These are phyloP conservation scores for Psammodynastes pulverulentus DNA, from an alignment of 2,113 vertebrate genomes.

Conservation along the genomic window DNA sequence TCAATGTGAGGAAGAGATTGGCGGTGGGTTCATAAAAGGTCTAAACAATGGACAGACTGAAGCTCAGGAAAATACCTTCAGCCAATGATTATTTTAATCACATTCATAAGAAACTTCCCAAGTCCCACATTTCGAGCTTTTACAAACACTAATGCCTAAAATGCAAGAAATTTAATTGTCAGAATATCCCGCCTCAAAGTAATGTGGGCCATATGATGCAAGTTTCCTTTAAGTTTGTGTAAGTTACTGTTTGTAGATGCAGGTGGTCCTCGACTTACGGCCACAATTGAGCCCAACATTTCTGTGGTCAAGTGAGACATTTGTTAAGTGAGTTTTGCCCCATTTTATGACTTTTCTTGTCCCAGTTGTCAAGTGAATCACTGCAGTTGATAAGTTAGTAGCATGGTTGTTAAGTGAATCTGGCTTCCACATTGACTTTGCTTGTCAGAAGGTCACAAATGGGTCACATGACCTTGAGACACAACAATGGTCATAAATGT, in stretches of 20 bases:
- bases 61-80: not conserved
- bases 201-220: not conserved
- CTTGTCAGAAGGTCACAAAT: not conserved
- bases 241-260: not conserved
- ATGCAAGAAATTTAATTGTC: not conserved
- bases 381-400: not conserved
- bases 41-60: not conserved
- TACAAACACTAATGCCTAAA: not conserved
- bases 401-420: not conserved
- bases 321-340: not conserved
- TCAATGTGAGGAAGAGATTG: conserved; percentile 10
- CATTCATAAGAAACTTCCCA: not conserved
- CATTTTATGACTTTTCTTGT: not conserved
- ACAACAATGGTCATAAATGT: not conserved
- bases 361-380: not conserved
- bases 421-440: not conserved
- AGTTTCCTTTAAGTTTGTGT: not conserved
- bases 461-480: not conserved
- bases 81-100: not conserved
- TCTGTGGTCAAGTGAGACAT: not conserved
- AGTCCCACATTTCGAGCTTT: not conserved
- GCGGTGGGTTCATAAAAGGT: not conserved
- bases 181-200: not conserved
- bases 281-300: not conserved
- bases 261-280: not conserved